Base-by-base conservation (phyloP, 2,797 vertebrate species). In the Zalophus californianus region DNA sequence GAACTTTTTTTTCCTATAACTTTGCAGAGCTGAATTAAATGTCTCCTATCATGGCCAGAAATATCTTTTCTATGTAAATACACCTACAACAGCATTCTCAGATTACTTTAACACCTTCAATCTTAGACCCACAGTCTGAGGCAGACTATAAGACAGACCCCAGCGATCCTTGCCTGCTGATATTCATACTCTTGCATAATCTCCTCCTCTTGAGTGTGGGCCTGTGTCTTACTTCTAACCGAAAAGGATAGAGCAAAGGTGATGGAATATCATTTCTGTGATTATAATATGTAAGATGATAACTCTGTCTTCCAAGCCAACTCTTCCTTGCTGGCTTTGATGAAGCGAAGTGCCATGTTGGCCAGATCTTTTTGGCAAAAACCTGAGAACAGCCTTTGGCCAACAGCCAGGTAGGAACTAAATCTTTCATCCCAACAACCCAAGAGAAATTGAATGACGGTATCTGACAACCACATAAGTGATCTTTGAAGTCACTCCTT, bases 121-220 rank as follows among this genome's bases (percentile, higher is more conserved):
- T 21, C 44, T 48, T 21, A 56, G 23, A 52, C 27, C n/a, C 3
- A 10, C 1, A 5, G 18, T 58, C 66, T 44, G 32, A 78, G 91
- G 56, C 14, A 75, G 41, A 38, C 0, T 18, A 0, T n/a, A 38
- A 62, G 8, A 41, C 0, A 3, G 23, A 5, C 7, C 27, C 58
- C 2, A 41, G 0, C 7, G 23, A 60, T 23, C 13, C 21, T 32
- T 88, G 48, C 15, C 27, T 83, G 16, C 52, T 93, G 35, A 7
- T 14, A 5, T n/a, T 88, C n/a, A 77, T 8, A 10, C 1, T 35
- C 8, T 18, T 54, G 48, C 12, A 29, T 15, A 29, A 20, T 18
- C 29, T 6, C 16, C 10, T 29, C 6, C 27, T 16, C 13, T 52
- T 48, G 21, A 38, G 12, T n/a, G 20, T 77, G 32, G 50, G 5